Percentiles rank a stretch among this genome's conserved stretches.
phyloP scores from a whole-genome alignment of 2,888 invertebrate species.

The Euplagia quadripunctaria region DNA sequence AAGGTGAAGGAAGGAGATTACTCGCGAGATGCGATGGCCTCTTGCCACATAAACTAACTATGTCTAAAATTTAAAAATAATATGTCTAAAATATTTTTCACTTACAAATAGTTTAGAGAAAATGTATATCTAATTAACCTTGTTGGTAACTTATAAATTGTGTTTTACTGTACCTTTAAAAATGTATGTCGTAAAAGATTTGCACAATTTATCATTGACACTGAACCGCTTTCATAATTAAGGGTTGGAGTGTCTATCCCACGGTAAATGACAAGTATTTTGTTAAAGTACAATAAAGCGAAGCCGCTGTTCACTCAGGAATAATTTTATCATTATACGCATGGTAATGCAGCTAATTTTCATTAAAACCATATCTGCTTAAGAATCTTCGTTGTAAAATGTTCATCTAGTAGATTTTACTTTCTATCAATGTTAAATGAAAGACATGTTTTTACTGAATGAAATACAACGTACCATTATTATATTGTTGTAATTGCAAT shows the following conservation, averaged over 20 bases:
- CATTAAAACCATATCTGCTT: slow-evolving; percentile 40
- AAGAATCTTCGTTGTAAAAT: slow-evolving; percentile 32
- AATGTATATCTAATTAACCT: neutral
- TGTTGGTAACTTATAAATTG: neutral
- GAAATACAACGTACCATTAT: neutral
- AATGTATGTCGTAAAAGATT: neutral
- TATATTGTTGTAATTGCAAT: neutral
- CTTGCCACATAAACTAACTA: too few species aligned
- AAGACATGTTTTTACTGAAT: neutral
- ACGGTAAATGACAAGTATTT: slow-evolving; percentile 26
- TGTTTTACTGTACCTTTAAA: too few species aligned
- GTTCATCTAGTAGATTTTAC: slow-evolving; percentile 16
- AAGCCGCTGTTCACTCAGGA: slow-evolving; percentile 40
- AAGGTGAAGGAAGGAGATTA: neutral
- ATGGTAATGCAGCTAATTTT: slow-evolving; percentile 47
- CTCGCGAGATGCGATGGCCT: too few species aligned
- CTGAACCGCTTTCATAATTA: slow-evolving; percentile 23
- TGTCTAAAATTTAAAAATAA: too few species aligned
- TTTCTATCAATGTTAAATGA: slow-evolving; percentile 4
- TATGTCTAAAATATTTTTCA: too few species aligned
- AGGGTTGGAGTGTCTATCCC: slow-evolving; percentile 19
- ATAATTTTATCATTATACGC: slow-evolving; percentile 48
- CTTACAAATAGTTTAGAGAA: too few species aligned
- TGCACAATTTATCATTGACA: neutral
- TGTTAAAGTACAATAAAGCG: slow-evolving; percentile 29